Evolutionary conservation across 2,113 vertebrate species (phyloP).

Genomic region (zebrafish (Danio rerio)): DNA sequence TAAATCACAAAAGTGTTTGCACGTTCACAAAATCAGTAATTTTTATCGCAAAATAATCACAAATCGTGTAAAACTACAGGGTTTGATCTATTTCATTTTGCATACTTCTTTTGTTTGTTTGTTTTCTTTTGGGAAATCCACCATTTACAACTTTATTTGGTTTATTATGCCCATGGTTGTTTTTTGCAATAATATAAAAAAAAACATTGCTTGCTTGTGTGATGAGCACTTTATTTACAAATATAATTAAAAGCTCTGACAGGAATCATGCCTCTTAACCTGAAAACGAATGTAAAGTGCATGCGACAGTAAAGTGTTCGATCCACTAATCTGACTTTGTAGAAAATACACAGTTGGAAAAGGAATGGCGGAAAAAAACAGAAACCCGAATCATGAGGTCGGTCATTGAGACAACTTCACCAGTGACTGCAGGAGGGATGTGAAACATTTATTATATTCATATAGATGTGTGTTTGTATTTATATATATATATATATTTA

Average conservation of each 20-base stretch:
- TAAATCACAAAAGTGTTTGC: no score
- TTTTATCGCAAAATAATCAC: no score
- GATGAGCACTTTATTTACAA: conserved; percentile 99
- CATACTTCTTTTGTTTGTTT: no score
- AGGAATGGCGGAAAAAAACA: conserved; percentile 79
- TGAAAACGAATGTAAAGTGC: conserved; percentile 94
- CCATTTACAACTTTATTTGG: no score
- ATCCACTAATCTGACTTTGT: conserved; percentile 78
- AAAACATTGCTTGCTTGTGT: conserved; percentile 66
- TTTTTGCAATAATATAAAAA: no score
- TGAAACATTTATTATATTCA: conserved; percentile 24
- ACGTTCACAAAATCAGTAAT: no score
- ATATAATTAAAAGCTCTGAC: conserved; percentile 99
- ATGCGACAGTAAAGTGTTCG: conserved; percentile 97
- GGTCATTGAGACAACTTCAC: conserved; percentile 77
- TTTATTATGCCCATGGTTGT: no score
- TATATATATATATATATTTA: conserved; percentile 1
- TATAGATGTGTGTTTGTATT: conserved; percentile 13
- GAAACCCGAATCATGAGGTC: conserved; percentile 52
- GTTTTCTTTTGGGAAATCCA: no score
- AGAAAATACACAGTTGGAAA: conserved; percentile 93
- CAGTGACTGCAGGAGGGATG: conserved; percentile 48
- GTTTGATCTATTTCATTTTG: no score
- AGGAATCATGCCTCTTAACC: conserved; percentile 89
- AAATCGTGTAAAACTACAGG: no score